These are phyloP conservation scores for Pharmacophagus antenor DNA, from an alignment of 2,888 invertebrate genomes.

Conservation along the genomic window DNA sequence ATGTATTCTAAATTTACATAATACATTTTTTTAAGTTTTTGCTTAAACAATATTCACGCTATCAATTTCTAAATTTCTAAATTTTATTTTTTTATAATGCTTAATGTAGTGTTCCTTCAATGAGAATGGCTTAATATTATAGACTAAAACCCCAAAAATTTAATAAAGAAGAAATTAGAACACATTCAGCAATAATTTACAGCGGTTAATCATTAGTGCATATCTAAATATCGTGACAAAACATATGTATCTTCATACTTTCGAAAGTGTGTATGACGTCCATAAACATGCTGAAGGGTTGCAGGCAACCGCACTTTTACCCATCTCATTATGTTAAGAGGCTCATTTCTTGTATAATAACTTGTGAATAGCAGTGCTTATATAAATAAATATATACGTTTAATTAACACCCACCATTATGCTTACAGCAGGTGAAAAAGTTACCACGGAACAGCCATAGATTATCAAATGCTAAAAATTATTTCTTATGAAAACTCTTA, in stretches of 20 bases:
- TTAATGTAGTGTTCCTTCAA: too few species aligned
- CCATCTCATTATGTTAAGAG: not conserved
- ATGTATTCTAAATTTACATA: too few species aligned
- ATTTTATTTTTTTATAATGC: too few species aligned
- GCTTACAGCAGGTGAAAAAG: not conserved
- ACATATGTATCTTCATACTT: conserved; percentile 1
- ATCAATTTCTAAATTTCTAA: too few species aligned
- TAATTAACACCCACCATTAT: not conserved
- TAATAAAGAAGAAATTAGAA: too few species aligned
- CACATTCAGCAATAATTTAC: too few species aligned
- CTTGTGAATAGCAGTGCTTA: not conserved
- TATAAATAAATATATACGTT: not conserved
- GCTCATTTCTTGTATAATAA: not conserved
- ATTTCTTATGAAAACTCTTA: not conserved
- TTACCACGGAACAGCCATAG: not conserved
- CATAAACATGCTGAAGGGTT: not conserved
- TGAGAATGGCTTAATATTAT: too few species aligned
- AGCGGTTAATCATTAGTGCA: too few species aligned
- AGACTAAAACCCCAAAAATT: too few species aligned
- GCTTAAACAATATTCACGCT: too few species aligned
- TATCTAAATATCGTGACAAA: not conserved
- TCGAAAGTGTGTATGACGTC: not conserved
- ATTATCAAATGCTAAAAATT: not conserved
- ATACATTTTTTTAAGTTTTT: too few species aligned
- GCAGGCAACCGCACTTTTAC: not conserved